Conservation (phyloP, 2,797 vertebrate species). For the Macroramphosus scolopax region DNA sequence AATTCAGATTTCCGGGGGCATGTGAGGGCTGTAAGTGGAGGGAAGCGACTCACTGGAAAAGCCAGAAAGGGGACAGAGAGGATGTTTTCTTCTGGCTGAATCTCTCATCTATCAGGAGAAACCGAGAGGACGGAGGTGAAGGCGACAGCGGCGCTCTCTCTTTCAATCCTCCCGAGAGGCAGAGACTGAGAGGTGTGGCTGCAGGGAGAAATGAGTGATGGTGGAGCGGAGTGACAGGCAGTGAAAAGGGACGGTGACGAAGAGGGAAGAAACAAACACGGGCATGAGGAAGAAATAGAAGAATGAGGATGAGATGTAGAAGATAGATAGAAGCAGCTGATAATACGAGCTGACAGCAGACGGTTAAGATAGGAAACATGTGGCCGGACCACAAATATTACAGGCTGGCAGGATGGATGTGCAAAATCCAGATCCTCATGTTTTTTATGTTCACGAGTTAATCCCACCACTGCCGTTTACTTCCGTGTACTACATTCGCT, state of each 20-base stretch:
- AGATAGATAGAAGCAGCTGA: background rate
- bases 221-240: conserved; percentile 37
- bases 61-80: background rate
- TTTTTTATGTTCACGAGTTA: too few species aligned
- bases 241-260: conserved; percentile 35
- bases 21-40: conserved; percentile 28
- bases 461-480: too few species aligned
- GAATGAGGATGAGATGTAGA: background rate
- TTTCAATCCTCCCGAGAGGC: conserved; percentile 40
- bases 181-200: conserved; percentile 53
- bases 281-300: too few species aligned
- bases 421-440: too few species aligned
- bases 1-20: conserved; percentile 67
- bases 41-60: too few species aligned
- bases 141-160: conserved; percentile 14
- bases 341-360: too few species aligned
- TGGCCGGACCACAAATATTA: too few species aligned
- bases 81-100: conserved; percentile 25
- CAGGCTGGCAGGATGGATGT: too few species aligned
- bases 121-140: conserved; percentile 35
- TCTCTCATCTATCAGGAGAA: conserved; percentile 33
- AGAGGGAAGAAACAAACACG: too few species aligned
- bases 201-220: conserved; percentile 38
- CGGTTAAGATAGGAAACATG: too few species aligned
- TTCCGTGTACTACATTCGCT: too few species aligned